Conservation (phyloP, 2,888 invertebrate species). For the Escarpia spicata region DNA sequence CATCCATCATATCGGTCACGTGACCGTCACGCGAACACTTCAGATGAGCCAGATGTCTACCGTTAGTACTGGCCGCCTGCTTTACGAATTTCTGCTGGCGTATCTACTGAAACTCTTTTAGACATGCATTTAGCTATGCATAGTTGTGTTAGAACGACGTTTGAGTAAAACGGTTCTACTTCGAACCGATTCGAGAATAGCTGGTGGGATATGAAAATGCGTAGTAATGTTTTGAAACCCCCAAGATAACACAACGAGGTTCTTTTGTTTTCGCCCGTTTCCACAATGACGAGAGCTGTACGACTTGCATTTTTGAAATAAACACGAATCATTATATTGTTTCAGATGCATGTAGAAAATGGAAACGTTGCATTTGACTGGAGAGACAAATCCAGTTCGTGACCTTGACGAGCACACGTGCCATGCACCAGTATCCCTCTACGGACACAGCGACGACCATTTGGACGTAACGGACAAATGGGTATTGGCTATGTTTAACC, state of each 20-base stretch:
- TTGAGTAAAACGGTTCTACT: neutral
- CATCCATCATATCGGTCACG: neutral
- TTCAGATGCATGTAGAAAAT: neutral
- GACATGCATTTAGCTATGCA: slow-evolving; percentile 1
- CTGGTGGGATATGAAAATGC: neutral
- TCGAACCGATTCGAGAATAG: neutral
- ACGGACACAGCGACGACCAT: neutral
- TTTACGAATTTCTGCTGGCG: neutral
- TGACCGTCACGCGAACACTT: neutral
- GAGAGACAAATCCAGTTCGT: neutral
- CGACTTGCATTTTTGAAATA: neutral
- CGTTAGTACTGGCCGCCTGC: neutral
- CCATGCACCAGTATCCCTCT: neutral
- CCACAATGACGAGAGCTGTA: neutral
- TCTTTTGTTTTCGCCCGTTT: neutral
- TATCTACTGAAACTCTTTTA: slow-evolving; percentile 4
- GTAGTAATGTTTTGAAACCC: neutral
- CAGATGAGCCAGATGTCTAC: neutral
- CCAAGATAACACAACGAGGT: neutral
- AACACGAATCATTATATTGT: neutral
- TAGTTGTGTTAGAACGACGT: neutral
- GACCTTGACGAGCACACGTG: neutral
- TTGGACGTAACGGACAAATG: neutral
- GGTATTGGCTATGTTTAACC: neutral
- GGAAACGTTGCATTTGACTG: neutral